Conservation (phyloP, 2,888 invertebrate genomes). For the Subacronicta megacephala region DNA sequence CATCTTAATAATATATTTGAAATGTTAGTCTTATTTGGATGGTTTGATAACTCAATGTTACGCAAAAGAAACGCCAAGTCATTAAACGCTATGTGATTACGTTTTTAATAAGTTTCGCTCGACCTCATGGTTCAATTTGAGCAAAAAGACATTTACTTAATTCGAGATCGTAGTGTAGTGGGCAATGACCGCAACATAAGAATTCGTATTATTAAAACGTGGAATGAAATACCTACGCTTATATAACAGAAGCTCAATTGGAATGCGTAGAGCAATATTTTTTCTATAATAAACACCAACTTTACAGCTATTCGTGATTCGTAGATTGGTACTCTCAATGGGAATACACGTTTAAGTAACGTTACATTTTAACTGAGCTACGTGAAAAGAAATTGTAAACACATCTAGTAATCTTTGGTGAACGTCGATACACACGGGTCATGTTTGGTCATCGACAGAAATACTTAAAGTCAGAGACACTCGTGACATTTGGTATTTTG, state of each 20-base stretch:
- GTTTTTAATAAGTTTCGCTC: constrained; percentile 44
- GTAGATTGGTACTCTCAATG: constrained; percentile 38
- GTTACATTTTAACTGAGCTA: constrained; percentile 62
- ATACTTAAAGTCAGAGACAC: constrained; percentile 42
- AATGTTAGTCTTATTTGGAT: too few relatives aligned
- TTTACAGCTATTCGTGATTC: constrained; percentile 60
- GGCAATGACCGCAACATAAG: constrained; percentile 53
- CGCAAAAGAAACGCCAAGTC: constrained; percentile 26
- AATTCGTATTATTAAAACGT: constrained; percentile 37
- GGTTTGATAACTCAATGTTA: too few relatives aligned
- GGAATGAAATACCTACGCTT: constrained; percentile 19
- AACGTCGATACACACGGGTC: constrained; percentile 40
- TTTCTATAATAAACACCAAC: constrained; percentile 50
- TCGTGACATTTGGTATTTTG: constrained; percentile 57
- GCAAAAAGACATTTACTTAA: constrained; percentile 35
- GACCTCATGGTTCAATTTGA: constrained; percentile 22
- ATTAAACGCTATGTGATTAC: constrained; percentile 39
- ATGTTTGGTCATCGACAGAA: constrained; percentile 55
- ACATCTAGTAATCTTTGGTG: constrained; percentile 45
- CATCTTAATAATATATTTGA: background rate
- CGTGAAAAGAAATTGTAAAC: constrained; percentile 68
- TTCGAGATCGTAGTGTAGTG: constrained; percentile 25
- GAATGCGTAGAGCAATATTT: constrained; percentile 34
- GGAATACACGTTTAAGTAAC: constrained; percentile 57
- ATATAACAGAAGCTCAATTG: constrained; percentile 38